Evolutionary conservation across 2,888 invertebrate species (phyloP), one percentile per base, ranked within the genome.

Genomic region (Oligia strigilis): DNA sequence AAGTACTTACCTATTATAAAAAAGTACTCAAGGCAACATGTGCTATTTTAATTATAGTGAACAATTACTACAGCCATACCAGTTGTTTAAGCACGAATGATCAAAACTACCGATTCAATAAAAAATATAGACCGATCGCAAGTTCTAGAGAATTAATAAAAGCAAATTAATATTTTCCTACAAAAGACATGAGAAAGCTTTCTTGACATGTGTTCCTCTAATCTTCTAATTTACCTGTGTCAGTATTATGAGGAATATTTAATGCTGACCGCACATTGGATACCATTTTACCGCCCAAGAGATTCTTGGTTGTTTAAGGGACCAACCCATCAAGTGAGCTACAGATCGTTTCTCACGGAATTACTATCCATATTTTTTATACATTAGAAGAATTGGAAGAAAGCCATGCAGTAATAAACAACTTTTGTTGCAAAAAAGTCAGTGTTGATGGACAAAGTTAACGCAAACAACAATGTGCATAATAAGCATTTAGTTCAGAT

Each of bases 201-300:
- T 55, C 0, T 55, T n/a, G 36, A 23, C 36, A 4, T 64, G 9
- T 29, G 40, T 65, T 81, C 40, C 85, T 81, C 85, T 80, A 80
- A 85, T 81, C 40, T 80, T 85, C 85, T 80, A 80, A 85, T 70
- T n/a, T 85, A 65, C 14, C 64, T 65, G 58, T 85, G 69, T 69
- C 40, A n/a, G 29, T 85, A 52, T 40, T 62, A 49, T 29, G 23
- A 69, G 23, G 29, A 40, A 69, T 70, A 40, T 46, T 80, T 78
- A 58, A 40, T n/a, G 85, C 81, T 81, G 85, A 65, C 85, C 81
- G 85, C 85, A 80, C 85, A 62, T 80, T 67, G 52, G 60, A 66
- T 14, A 67, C 52, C 46, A 58, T 71, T 49, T 64, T 52, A 65
- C 13, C 40, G 43, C 23, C 55, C 29, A 79, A 46, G 2, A 17